Base-by-base conservation (phyloP, 1,140 invertebrate genomes). In the Aphaenogaster ashmeadi region DNA sequence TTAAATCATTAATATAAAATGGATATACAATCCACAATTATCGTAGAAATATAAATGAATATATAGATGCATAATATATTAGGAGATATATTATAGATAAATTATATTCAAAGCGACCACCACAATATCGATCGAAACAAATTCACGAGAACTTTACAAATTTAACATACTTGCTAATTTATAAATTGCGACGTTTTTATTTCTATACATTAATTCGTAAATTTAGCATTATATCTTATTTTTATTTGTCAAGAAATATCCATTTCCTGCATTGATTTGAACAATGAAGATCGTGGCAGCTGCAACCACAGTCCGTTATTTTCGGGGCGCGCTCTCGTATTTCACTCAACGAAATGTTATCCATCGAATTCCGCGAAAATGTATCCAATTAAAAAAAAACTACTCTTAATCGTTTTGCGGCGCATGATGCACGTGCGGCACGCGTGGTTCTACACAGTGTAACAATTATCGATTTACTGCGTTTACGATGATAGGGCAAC, bases 311-410 rank as follows among this genome's bases (percentile, higher is more conserved):
- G 54, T 15, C 38, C 47, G 62, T 83, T 74, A 74, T 84, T 84
- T 60, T n/a, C 27, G 18, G 6, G 38, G 27, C 27, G 21, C 13
- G 9, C 41, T 74, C 52, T 83, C 54, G 15, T 36, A 15, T 86
- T 86, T 44, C 6, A 13, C 47, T 74, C 54, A 44, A 74, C 54
- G 13, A 62, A 75, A 84, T 21, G 41, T 84, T 84, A 47, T 50
- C 56, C 41, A 75, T 50, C 18, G 41, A 62, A 84, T 74, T 60
- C 18, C 41, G 54, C n/a, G 18, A 74, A 83, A 83, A 84, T 84
- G 33, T 75, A 75, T 60, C 56, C 80, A 84, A 84, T 84, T 84
- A 84, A 84, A 84, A 83, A 81, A 84, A 69, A 69, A 50, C n/a
- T 50, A 13, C 80, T 9, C 54, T 74, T 84, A 84, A 84, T 74